Evolutionary conservation across 2,113 vertebrate genomes (phyloP), one percentile per base, ranked within the genome.

Genomic region (Sula dactylatra): DNA sequence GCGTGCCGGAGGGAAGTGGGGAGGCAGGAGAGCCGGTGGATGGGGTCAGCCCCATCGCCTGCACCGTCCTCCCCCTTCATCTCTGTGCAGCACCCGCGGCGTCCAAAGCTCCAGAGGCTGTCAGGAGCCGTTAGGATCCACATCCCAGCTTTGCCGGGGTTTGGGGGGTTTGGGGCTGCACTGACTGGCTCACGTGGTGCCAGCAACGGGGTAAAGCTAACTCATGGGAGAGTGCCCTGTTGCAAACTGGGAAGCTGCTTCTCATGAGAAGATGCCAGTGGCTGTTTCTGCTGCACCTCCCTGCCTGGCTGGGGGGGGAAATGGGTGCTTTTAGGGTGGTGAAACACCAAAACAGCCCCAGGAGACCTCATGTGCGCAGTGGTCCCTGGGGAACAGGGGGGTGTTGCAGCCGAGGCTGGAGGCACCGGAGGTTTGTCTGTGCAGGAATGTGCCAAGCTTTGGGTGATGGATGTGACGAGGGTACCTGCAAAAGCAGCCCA

Each of bases 51-150:
- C 22, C 56, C 5, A 0, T 6, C 2, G 3, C 21, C 56, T 29
- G 54, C 10, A 6, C 55, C 61, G 62, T 34, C 13, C 55, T 86
- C 14, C 40, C 18, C 2, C 58, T 8, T 67, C 42, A 7, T 11
- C 59, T 36, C 81, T 7, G 16, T 1, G 4, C 26, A 9, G 73
- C 2, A 2, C n/a, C 59, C 4, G 1, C 0, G 1, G 24, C 44
- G 14, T 11, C 27, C 47, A 9, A 2, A 44, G 80, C 44, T 79
- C 83, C 3, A 6, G 38, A 58, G 79, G 50, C 13, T 56, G 20
- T 25, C 36, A 19, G 64, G 67, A 52, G 47, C 0, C 0, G 7
- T 36, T 50, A 11, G 56, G 72, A 70, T 82, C 36, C 76, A 34
- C 47, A 12, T 22, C 47, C 25, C 55, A 22, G n/a, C 26, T 69